Base-by-base conservation (phyloP, 2,888 invertebrate genomes). In the Epiblema foenella region DNA sequence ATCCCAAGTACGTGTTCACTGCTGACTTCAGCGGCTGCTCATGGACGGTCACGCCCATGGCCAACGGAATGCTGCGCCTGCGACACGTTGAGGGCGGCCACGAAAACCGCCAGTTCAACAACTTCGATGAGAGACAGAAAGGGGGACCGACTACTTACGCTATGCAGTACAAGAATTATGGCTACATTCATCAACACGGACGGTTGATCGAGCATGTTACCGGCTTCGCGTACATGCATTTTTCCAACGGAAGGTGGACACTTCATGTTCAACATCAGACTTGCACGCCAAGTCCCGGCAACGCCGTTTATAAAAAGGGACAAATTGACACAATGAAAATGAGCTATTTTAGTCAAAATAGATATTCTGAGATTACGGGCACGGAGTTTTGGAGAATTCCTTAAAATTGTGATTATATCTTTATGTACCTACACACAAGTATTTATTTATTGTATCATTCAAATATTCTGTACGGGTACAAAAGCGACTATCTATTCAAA, bases 121-220 rank as follows among this genome's bases (percentile, higher is more conserved):
- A 59, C 20, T 33, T 59, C 8, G 11, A 15, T 15, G 1, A 18
- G 0, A 0, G 0, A 20, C 39, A 42, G 15, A 59, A 59, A 39
- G 59, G 39, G 3, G 59, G 39, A 1, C 11, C 10, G 5, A 17
- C 18, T 10, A 29, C 66, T 5, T 46, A 56, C 15, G 66, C 46
- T 12, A 66, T 66, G 66, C 46, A 66, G 33, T 66, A 29, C 12
- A 42, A 56, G 7, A 46, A 65, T 11, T 65, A 65, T 9, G 56
- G 65, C 5, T 56, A 42, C 18, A 12, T 66, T 8, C 17, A 46
- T 10, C 5, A 2, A n/a, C 2, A 29, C 4, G 54, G 46, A 15
- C 11, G 2, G 12, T 17, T 66, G 15, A 18, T 33, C 12, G 18
- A 46, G 11, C 46, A 66, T 33, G 10, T 17, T 0, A 57, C 66